These are phyloP conservation scores for Drosophila virilis DNA, from an alignment of 1,140 invertebrate genomes.

Conservation along the genomic window DNA sequence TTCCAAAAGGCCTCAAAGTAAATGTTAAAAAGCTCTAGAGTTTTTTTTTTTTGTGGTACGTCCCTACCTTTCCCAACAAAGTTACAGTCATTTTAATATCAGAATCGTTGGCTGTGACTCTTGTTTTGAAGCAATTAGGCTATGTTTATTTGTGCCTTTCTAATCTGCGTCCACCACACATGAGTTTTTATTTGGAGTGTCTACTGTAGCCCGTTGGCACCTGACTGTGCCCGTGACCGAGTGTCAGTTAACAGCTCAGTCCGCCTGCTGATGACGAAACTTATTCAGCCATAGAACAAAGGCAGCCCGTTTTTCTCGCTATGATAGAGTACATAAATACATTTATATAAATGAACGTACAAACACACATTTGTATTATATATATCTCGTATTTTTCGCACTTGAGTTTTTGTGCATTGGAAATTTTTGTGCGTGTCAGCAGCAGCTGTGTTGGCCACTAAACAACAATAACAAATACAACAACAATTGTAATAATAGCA, in stretches of 20 bases:
- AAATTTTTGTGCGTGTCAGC: slow-evolving; percentile 74
- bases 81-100: slow-evolving; percentile 8
- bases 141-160: neutral
- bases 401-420: slow-evolving; percentile 67
- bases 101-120: slow-evolving; percentile 8
- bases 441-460: slow-evolving; percentile 71
- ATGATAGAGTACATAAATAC: slow-evolving; percentile 38
- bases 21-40: slow-evolving; percentile 3
- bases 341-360: neutral
- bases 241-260: slow-evolving; percentile 26
- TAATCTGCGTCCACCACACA: neutral
- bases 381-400: slow-evolving; percentile 47
- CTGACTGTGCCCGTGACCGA: slow-evolving; percentile 24
- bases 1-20: slow-evolving; percentile 22
- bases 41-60: neutral
- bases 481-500: slow-evolving; percentile 72
- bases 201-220: slow-evolving; percentile 16
- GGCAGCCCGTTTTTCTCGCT: slow-evolving; percentile 39
- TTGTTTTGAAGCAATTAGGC: slow-evolving; percentile 16
- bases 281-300: slow-evolving; percentile 58
- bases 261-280: neutral
- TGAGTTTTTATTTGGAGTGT: slow-evolving; percentile 4
- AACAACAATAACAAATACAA: slow-evolving; percentile 49
- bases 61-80: slow-evolving; percentile 7
- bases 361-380: slow-evolving; percentile 1